phyloP scores from a whole-genome alignment of 2,888 invertebrate genomes.

The Hedya salicella region DNA sequence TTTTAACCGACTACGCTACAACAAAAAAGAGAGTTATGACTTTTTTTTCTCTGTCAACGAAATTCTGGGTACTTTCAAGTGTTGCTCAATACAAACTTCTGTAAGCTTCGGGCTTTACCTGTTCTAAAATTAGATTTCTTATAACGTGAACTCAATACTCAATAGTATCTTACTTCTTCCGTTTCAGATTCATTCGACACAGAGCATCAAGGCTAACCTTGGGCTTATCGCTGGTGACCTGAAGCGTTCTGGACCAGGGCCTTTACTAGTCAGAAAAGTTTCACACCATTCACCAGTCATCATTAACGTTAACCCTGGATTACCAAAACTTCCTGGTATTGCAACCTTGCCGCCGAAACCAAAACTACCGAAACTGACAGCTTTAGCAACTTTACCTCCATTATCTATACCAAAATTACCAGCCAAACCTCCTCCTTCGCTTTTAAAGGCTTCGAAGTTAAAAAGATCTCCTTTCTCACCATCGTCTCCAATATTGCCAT shows the following conservation, averaged over 20 bases:
- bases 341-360: slow-evolving; percentile 46
- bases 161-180: too few relatives aligned
- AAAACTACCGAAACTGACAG: slow-evolving; percentile 47
- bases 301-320: slow-evolving; percentile 58
- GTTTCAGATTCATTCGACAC: slow-evolving; percentile 55
- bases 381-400: slow-evolving; percentile 45
- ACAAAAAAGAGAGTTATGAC: too few relatives aligned
- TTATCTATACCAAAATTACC: slow-evolving; percentile 49
- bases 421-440: slow-evolving; percentile 45
- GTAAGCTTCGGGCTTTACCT: too few relatives aligned
- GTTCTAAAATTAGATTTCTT: too few relatives aligned
- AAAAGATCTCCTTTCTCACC: slow-evolving; percentile 44
- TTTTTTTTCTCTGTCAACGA: too few relatives aligned
- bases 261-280: slow-evolving; percentile 58
- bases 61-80: too few relatives aligned
- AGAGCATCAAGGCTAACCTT: slow-evolving; percentile 54
- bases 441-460: not conserved
- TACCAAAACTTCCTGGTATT: slow-evolving; percentile 42
- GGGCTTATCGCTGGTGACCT: slow-evolving; percentile 63
- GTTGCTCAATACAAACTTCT: too few relatives aligned
- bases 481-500: slow-evolving; percentile 42
- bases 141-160: too few relatives aligned
- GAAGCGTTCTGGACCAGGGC: slow-evolving; percentile 53
- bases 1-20: too few relatives aligned
- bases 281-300: slow-evolving; percentile 60